Percentiles rank a stretch among this genome's conserved stretches.
Conservation (phyloP, 2,888 invertebrate genomes). For the Mechanitis messenoides region DNA sequence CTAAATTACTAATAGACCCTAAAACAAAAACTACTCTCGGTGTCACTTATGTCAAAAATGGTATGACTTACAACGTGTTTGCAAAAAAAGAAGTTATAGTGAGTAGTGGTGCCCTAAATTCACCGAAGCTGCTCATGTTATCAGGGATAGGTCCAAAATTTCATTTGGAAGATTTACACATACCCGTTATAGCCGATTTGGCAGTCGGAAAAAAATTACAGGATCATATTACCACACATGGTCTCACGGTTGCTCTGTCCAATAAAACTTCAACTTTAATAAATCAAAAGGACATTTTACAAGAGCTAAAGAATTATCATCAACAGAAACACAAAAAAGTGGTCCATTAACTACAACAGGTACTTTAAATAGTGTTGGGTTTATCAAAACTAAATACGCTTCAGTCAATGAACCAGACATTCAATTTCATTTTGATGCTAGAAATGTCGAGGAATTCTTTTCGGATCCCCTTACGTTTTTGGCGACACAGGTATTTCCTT, state of each 20-base stretch:
- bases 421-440: conserved; percentile 79
- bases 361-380: conserved; percentile 75
- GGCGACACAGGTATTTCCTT: conserved; percentile 69
- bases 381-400: conserved; percentile 75
- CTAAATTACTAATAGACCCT: conserved; percentile 78
- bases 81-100: conserved; percentile 79
- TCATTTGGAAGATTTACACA: conserved; percentile 67
- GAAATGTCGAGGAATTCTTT: conserved; percentile 74
- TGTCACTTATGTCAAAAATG: conserved; percentile 56
- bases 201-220: conserved; percentile 85
- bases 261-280: conserved; percentile 74
- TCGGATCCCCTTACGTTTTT: conserved; percentile 72
- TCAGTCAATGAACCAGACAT: conserved; percentile 77
- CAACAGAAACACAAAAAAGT: conserved; percentile 46
- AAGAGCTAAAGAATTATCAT: conserved; percentile 64
- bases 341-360: conserved; percentile 76
- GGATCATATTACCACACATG: conserved; percentile 82
- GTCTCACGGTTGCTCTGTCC: conserved; percentile 60
- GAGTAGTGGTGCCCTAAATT: conserved; percentile 78
- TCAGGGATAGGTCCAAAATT: conserved; percentile 80
- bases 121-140: conserved; percentile 79
- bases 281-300: conserved; percentile 48
- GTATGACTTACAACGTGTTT: conserved; percentile 55
- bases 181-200: conserved; percentile 78
- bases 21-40: conserved; percentile 66